Evolutionary conservation across 2,888 invertebrate genomes (phyloP).

Genomic region (Lasiommata megera): DNA sequence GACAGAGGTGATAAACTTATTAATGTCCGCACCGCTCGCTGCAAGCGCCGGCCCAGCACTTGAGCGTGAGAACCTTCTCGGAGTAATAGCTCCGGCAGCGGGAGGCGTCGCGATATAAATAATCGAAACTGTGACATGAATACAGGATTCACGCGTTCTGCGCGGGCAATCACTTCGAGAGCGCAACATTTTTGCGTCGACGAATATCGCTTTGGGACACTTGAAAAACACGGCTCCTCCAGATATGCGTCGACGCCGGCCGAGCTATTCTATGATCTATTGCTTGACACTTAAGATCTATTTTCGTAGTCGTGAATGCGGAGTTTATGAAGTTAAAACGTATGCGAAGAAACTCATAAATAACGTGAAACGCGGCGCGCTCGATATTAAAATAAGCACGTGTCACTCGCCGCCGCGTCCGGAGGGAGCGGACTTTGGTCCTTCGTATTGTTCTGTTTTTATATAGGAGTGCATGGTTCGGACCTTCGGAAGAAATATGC

Average conservation of each 20-base stretch:
- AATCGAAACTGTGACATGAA: too few species aligned
- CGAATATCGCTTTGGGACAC: slow-evolving; percentile 12
- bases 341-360: slow-evolving; percentile 11
- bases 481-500: not conserved
- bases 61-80: too few species aligned
- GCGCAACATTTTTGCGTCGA: slow-evolving; percentile 3
- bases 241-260: not conserved
- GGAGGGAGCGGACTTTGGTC: not conserved
- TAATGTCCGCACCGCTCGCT: too few species aligned
- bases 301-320: not conserved
- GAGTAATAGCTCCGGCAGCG: too few species aligned
- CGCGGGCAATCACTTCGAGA: not conserved
- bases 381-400: slow-evolving; percentile 16
- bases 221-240: slow-evolving; percentile 5
- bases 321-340: slow-evolving; percentile 2
- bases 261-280: not conserved
- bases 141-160: too few species aligned
- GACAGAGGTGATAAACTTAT: too few species aligned
- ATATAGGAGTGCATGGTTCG: not conserved
- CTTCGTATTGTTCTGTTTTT: not conserved
- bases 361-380: slow-evolving; percentile 9
- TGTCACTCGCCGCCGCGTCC: slow-evolving; percentile 8
- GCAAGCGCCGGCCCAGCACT: too few species aligned
- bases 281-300: not conserved
- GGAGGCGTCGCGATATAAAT: too few species aligned